A percentile compares a stretch with the other conserved stretches of the same genome.
Conservation (phyloP, 1,140 invertebrate species). For the Pogonomyrmex barbatus region DNA sequence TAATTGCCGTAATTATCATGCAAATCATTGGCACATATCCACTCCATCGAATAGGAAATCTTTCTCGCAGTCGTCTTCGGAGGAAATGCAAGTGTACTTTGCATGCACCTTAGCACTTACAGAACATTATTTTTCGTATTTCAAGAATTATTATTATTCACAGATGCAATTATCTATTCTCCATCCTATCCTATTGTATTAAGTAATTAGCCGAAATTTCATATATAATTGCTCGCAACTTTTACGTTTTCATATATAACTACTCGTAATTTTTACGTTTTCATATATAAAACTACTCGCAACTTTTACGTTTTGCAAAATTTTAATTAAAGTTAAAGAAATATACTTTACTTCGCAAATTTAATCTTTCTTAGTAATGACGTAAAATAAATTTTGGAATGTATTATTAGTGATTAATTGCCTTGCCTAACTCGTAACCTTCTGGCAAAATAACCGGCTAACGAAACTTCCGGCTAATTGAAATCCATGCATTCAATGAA, state of each 20-base stretch:
- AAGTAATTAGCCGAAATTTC: conserved; percentile 29
- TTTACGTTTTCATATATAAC: background rate
- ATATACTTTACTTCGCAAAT: background rate
- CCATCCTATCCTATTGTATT: background rate
- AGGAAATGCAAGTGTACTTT: conserved; percentile 19
- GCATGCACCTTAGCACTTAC: conserved; percentile 10
- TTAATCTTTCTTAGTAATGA: background rate
- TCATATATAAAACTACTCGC: background rate
- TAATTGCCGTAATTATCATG: conserved; percentile 79
- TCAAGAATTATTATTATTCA: conserved; percentile 66
- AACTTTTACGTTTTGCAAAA: background rate
- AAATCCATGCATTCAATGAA: conserved; percentile 8
- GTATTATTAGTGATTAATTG: background rate
- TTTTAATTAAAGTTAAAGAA: conserved; percentile 2
- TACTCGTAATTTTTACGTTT: background rate
- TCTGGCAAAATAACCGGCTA: conserved; percentile 11
- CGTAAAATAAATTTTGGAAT: background rate
- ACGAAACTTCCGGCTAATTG: conserved; percentile 25
- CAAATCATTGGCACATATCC: conserved; percentile 71
- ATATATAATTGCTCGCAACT: background rate
- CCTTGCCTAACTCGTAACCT: conserved; percentile 7
- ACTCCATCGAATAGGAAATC: conserved; percentile 42
- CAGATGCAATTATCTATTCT: conserved; percentile 7
- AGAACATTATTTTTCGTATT: conserved; percentile 45
- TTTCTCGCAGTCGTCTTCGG: conserved; percentile 25